Evolutionary conservation across 2,797 vertebrate species (phyloP).

Genomic region (Diplodus puntazzo): DNA sequence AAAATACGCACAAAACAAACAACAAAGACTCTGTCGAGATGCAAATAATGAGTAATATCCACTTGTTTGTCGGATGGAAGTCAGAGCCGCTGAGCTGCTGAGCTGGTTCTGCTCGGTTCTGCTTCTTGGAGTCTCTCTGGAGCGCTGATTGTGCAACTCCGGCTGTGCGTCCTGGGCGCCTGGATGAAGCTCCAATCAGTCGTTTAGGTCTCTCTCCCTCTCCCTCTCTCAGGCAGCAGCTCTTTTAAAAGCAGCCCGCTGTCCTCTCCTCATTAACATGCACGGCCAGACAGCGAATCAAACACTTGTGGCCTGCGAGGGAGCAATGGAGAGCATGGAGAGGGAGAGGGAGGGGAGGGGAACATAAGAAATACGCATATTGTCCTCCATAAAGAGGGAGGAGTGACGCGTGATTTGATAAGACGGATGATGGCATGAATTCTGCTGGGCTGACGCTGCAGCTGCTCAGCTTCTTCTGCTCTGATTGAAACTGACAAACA

Average conservation of each 20-base stretch:
- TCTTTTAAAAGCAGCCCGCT: slow-evolving; percentile 91
- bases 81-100: slow-evolving; percentile 18
- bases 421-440: not conserved
- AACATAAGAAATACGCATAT: slow-evolving; percentile 29
- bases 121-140: slow-evolving; percentile 35
- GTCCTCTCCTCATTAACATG: slow-evolving; percentile 95
- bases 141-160: slow-evolving; percentile 72
- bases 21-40: slow-evolving; percentile 4
- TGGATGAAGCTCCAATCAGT: slow-evolving; percentile 46
- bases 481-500: not conserved
- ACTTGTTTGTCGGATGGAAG: slow-evolving; percentile 23
- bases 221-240: slow-evolving; percentile 66
- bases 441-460: not conserved
- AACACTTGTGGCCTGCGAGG: slow-evolving; percentile 85
- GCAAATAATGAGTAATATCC: slow-evolving; percentile 55
- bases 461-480: not conserved
- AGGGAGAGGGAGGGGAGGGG: slow-evolving; percentile 33
- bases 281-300: slow-evolving; percentile 91
- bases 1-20: not conserved
- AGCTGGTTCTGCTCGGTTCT: slow-evolving; percentile 19
- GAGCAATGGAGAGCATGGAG: slow-evolving; percentile 58
- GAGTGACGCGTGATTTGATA: slow-evolving; percentile 12
- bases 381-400: slow-evolving; percentile 10
- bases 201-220: slow-evolving; percentile 44
- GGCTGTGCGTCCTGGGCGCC: slow-evolving; percentile 63